A percentile compares a stretch with the other conserved stretches of the same genome.
phyloP scores from a whole-genome alignment of 2,797 vertebrate genomes.

The Morelia viridis region DNA sequence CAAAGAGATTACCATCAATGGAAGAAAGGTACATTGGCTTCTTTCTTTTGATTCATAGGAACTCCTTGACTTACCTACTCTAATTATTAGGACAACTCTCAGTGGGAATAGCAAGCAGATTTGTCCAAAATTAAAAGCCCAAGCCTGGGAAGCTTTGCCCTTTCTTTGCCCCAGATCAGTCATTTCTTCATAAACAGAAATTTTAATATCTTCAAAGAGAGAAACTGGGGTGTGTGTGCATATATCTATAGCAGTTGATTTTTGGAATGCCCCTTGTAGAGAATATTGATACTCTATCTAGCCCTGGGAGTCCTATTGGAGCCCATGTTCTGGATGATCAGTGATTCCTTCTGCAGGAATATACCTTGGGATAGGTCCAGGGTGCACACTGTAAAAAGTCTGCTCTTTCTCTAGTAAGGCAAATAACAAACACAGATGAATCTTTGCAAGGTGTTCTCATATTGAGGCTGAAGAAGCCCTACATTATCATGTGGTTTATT shows the following conservation, averaged over 20 bases:
- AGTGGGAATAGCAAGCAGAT: not conserved
- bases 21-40: not conserved
- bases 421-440: conserved; percentile 13
- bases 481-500: not conserved
- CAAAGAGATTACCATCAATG: not conserved
- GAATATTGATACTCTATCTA: not conserved
- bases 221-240: conserved; percentile 34
- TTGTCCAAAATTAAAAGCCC: conserved; percentile 2
- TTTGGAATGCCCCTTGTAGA: conserved; percentile 44
- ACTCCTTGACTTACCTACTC: no score
- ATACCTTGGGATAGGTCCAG: conserved; percentile 59
- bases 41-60: not conserved
- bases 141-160: not conserved
- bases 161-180: not conserved
- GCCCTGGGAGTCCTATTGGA: not conserved
- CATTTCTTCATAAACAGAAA: not conserved
- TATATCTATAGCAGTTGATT: conserved; percentile 29
- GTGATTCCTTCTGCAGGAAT: conserved; percentile 61
- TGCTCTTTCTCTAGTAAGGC: conserved; percentile 58
- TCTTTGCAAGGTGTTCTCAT: not conserved
- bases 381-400: conserved; percentile 45
- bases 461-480: not conserved
- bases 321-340: conserved; percentile 34
- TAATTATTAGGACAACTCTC: not conserved
- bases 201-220: conserved; percentile 37